Conservation (phyloP, 1,140 invertebrate species). For the Drosophila ironensis region DNA sequence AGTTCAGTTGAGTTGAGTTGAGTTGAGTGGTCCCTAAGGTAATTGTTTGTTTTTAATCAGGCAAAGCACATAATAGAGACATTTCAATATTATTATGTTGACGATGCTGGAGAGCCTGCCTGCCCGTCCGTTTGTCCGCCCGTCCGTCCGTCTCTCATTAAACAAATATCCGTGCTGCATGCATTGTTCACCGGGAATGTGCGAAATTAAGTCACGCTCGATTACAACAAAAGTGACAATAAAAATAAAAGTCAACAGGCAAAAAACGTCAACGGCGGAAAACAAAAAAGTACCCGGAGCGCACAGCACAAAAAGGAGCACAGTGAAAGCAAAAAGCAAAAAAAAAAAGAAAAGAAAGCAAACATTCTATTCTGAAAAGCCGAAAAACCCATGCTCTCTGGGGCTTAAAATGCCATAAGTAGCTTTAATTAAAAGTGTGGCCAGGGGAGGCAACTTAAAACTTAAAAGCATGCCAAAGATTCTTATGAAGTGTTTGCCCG, state of each 20-base stretch:
- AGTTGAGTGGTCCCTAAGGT: slow-evolving; percentile 35
- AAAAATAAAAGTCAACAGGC: slow-evolving; percentile 27
- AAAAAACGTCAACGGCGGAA: slow-evolving; percentile 4
- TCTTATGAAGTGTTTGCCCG: neutral
- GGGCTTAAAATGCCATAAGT: too few relatives aligned
- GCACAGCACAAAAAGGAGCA: slow-evolving; percentile 40
- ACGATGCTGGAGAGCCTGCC: slow-evolving; percentile 21
- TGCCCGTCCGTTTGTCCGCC: neutral
- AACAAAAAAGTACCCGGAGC: slow-evolving; percentile 34
- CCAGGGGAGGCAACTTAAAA: too few relatives aligned
- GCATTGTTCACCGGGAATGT: slow-evolving; percentile 35
- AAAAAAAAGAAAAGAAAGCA: slow-evolving; percentile 27
- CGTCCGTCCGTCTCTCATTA: slow-evolving; percentile 26
- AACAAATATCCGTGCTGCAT: slow-evolving; percentile 48
- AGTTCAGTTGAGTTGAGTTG: neutral
- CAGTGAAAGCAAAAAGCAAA: slow-evolving; percentile 13
- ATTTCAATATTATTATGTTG: slow-evolving; percentile 53
- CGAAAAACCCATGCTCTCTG: slow-evolving; percentile 13
- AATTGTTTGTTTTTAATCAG: slow-evolving; percentile 78
- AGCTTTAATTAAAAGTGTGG: neutral
- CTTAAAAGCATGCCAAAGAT: neutral
- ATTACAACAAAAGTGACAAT: slow-evolving; percentile 29
- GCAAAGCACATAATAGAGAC: slow-evolving; percentile 69
- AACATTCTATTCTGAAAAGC: neutral
- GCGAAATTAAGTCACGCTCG: slow-evolving; percentile 64